These are phyloP conservation scores for Ursus arctos DNA, from an alignment of 2,113 vertebrate species.

Conservation along the genomic window DNA sequence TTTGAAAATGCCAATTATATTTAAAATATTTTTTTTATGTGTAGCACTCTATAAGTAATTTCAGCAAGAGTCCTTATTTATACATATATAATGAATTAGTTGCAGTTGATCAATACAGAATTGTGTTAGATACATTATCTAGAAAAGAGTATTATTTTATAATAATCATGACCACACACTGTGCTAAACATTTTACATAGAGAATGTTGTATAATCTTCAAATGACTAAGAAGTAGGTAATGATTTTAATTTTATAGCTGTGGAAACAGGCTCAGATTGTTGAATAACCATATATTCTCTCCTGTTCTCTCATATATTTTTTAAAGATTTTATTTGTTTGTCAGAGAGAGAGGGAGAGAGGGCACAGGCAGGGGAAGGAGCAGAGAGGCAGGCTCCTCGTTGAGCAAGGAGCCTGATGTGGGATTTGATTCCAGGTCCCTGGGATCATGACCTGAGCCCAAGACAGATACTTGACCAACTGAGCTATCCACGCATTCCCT, in stretches of 20 bases:
- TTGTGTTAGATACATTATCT: conserved; percentile 1
- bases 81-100: background rate
- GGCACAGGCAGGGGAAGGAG: background rate
- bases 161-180: background rate
- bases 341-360: background rate
- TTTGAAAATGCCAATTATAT: conserved; percentile 1
- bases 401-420: background rate
- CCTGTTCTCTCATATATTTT: background rate
- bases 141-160: background rate
- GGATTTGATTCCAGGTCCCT: background rate
- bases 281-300: background rate
- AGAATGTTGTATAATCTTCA: background rate
- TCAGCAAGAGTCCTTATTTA: background rate
- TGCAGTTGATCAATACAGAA: background rate
- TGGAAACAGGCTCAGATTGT: background rate
- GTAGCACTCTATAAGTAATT: background rate
- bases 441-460: too few relatives aligned
- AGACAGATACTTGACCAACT: too few relatives aligned
- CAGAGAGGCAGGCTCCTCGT: too few relatives aligned
- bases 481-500: too few relatives aligned
- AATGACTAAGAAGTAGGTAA: background rate
- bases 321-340: background rate
- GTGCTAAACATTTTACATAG: background rate
- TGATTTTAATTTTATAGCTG: conserved; percentile 9
- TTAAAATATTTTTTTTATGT: background rate